Conservation (phyloP, 2,797 vertebrate genomes). For the Chromis chromis region DNA sequence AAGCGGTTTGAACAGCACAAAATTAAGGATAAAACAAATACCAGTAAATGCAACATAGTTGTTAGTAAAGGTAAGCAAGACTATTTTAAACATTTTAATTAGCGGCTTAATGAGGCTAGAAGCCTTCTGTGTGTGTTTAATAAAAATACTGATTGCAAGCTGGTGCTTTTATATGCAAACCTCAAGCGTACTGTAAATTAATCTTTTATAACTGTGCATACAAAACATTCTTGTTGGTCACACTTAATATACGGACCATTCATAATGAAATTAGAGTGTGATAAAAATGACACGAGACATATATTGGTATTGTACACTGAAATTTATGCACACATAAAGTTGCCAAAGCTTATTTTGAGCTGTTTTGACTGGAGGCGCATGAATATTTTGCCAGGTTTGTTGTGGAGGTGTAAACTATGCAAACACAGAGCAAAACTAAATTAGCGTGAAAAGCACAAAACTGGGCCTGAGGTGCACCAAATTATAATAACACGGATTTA, state of each 20-base stretch:
- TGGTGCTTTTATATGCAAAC: neutral
- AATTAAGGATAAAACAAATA: neutral
- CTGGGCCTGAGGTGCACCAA: constrained; percentile 34
- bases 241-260: neutral
- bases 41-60: constrained; percentile 13
- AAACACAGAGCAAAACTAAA: constrained; percentile 61
- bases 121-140: neutral
- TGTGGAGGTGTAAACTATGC: constrained; percentile 54
- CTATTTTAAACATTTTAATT: constrained; percentile 4
- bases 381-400: constrained; percentile 49
- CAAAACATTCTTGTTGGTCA: neutral
- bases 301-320: neutral
- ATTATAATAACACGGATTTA: constrained; percentile 64
- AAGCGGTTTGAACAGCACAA: constrained; percentile 2
- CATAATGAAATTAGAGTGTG: neutral
- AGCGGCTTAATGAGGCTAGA: neutral
- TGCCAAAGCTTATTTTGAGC: constrained; percentile 34
- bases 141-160: neutral
- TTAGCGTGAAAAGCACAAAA: constrained; percentile 62
- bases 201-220: neutral
- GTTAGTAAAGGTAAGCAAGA: constrained; percentile 5
- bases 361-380: constrained; percentile 52
- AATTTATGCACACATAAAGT: constrained; percentile 13
- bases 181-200: neutral
- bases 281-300: neutral